These are phyloP conservation scores for Nemurella pictetii DNA, from an alignment of 2,888 invertebrate genomes.

Conservation along the genomic window DNA sequence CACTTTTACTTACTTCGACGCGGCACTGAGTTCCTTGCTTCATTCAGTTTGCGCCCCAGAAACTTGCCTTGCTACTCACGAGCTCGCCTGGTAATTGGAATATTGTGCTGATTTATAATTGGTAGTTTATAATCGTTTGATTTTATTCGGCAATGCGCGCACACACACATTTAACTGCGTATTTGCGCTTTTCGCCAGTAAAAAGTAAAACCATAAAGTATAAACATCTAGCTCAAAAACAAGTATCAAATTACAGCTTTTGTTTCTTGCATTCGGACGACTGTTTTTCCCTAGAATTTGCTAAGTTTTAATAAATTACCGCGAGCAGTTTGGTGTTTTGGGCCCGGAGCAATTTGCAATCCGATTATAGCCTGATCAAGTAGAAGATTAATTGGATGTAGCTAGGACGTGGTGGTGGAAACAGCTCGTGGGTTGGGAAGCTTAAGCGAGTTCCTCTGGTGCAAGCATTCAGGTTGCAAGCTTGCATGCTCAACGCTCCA, in stretches of 20 bases:
- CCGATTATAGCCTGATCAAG: conserved; percentile 32
- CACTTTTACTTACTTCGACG: conserved; percentile 6
- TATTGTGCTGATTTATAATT: not conserved
- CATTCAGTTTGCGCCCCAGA: not conserved
- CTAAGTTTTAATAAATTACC: not conserved
- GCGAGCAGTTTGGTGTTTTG: not conserved
- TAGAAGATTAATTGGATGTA: conserved; percentile 32
- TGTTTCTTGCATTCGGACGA: not conserved
- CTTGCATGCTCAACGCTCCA: no score
- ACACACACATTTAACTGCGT: not conserved
- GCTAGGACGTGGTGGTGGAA: not conserved
- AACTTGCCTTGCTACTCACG: not conserved
- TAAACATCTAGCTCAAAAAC: not conserved
- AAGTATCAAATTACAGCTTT: not conserved
- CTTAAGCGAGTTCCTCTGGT: no score
- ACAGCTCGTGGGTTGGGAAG: no score
- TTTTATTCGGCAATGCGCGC: not conserved
- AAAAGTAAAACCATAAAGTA: not conserved
- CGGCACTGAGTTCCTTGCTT: not conserved
- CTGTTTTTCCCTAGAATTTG: no score
- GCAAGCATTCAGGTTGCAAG: no score
- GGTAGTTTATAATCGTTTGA: not conserved
- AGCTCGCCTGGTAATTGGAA: not conserved
- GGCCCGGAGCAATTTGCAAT: conserved; percentile 23
- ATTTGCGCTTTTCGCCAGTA: not conserved